Conservation (phyloP, 1,140 invertebrate genomes). For the Drosophila nannoptera region DNA sequence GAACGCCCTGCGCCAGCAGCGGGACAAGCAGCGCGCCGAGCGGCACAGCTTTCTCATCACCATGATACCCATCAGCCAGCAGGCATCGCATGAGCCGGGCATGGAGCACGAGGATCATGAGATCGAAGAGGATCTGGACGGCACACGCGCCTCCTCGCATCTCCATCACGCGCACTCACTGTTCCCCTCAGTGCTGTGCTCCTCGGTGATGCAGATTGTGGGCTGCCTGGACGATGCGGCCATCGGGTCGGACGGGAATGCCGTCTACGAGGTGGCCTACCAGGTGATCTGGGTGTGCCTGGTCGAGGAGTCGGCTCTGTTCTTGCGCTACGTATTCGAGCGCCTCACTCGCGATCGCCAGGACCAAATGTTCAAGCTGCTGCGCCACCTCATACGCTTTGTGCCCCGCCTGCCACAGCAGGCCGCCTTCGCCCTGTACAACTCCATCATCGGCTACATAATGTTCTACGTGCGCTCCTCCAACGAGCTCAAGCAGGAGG, state of each 20-base stretch:
- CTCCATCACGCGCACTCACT: constrained; percentile 93
- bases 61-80: constrained; percentile 96
- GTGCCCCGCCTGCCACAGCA: constrained; percentile 96
- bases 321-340: constrained; percentile 97
- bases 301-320: constrained; percentile 98
- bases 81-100: constrained; percentile 97
- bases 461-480: constrained; percentile 99
- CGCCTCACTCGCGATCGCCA: constrained; percentile 96
- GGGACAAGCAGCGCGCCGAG: constrained; percentile 95
- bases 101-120: constrained; percentile 95
- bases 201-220: constrained; percentile 96
- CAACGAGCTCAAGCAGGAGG: constrained; percentile 94
- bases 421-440: constrained; percentile 98
- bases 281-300: constrained; percentile 98
- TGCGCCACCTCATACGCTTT: constrained; percentile 95
- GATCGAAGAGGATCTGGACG: constrained; percentile 87
- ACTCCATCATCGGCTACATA: constrained; percentile 99
- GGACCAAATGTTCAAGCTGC: constrained; percentile 95
- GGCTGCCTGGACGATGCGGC: constrained; percentile 97
- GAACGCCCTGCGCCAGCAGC: constrained; percentile 94
- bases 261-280: constrained; percentile 94
- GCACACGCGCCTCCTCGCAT: constrained; percentile 85
- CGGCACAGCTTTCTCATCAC: constrained; percentile 97
- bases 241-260: constrained; percentile 94
- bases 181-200: constrained; percentile 97